Evolutionary conservation across 2,113 vertebrate species (phyloP), one percentile per base, ranked within the genome.

Genomic region (Caranx ignobilis): DNA sequence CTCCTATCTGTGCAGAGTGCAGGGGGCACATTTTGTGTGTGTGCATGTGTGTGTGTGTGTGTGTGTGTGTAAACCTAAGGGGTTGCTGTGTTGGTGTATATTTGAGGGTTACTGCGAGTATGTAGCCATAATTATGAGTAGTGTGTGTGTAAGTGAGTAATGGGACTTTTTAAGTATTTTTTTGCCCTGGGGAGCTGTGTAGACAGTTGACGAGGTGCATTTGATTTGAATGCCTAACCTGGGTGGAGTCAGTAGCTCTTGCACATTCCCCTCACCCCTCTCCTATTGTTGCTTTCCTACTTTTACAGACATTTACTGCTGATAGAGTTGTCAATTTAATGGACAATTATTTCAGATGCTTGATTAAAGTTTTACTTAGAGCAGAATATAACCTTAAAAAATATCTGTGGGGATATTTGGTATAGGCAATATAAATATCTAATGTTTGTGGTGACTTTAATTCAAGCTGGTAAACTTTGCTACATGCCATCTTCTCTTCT

Each of bases 1-100:
- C 91, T 89, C 74, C 81, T 86, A 84, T 84, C 82, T 87, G 77
- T 67, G 79, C 68, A 78, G 81, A 85, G 84, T 56, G 87, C 79
- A 88, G 79, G 71, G 91, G 82, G 63, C 73, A 83, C 57, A 50
- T 60, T 80, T 69, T 81, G 55, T 80, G 71, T 62, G 63, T 43
- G 21, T 15, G 37, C 64, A 19, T 81, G 43, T 56, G 75, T 50
- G 74, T 34, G 35, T 75, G 52, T 52, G 71, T 63, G 13, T 70
- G 54, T 69, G 26, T n/a, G 26, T 56, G 52, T 35, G 13, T 72
- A 52, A 48, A 69, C 41, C 21, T 21, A 9, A 43, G 34, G 48
- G 52, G 31, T 66, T 62, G 65, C n/a, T 6, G 16, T 56, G 32
- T 32, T 32, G 12, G 39, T 66, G 18, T 72, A 34, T 63, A 15